Conservation (phyloP, 2,797 vertebrate genomes). For the Propithecus deckenii region DNA sequence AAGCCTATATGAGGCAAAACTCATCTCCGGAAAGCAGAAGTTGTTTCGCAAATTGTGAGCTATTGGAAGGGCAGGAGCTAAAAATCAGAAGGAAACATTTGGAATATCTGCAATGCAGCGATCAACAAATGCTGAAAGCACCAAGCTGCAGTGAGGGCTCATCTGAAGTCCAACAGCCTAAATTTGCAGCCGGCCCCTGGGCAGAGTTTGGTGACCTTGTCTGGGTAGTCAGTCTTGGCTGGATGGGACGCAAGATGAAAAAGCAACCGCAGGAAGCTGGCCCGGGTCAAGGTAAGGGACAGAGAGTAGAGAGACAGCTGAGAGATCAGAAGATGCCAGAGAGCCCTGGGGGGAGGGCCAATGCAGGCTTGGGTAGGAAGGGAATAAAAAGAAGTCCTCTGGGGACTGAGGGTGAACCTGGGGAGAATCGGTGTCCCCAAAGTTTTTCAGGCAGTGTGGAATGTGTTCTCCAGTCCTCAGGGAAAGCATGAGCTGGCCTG, state of each 20-base stretch:
- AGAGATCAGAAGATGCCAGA: not conserved
- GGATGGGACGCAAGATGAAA: no score
- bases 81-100: not conserved
- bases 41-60: not conserved
- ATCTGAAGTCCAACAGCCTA: not conserved
- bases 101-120: slow-evolving; percentile 35
- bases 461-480: not conserved
- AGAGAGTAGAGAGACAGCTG: not conserved
- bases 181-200: no score
- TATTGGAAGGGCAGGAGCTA: not conserved
- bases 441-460: not conserved
- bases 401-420: not conserved
- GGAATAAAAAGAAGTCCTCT: not conserved
- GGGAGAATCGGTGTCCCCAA: not conserved
- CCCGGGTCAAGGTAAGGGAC: not conserved
- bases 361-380: not conserved
- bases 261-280: not conserved
- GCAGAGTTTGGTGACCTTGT: not conserved
- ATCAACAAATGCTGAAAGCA: not conserved
- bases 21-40: not conserved
- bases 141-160: not conserved
- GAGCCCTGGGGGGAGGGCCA: not conserved
- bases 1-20: not conserved
- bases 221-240: not conserved
- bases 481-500: not conserved